Conservation (phyloP, 2,113 vertebrate genomes). For the Apteryx owenii region DNA sequence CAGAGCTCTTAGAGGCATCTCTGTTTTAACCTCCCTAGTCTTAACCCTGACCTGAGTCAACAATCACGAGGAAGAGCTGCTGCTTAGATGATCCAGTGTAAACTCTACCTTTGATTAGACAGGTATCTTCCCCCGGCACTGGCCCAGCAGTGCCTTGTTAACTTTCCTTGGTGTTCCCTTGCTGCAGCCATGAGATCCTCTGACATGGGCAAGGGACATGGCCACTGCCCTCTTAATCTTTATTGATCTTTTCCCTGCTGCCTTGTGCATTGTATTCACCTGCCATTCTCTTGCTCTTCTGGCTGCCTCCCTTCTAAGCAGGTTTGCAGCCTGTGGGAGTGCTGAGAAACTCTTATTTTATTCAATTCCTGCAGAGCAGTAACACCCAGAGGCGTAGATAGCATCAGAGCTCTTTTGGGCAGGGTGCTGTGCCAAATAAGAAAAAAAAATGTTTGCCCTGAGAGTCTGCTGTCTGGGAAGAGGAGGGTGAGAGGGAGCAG, state of each 20-base stretch:
- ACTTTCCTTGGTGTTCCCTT: slow-evolving; percentile 26
- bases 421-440: neutral
- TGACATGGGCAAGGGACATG: neutral
- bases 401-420: neutral
- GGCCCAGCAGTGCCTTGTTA: neutral
- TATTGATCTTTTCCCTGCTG: slow-evolving; percentile 52
- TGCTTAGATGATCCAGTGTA: slow-evolving; percentile 46
- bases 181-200: neutral
- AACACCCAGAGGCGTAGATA: neutral
- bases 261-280: slow-evolving; percentile 13
- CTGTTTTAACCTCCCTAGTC: slow-evolving; percentile 45
- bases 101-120: slow-evolving; percentile 56
- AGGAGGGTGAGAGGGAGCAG: neutral
- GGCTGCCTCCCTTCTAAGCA: neutral
- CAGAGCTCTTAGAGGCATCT: neutral
- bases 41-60: slow-evolving; percentile 59
- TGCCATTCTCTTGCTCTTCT: slow-evolving; percentile 15
- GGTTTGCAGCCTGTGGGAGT: slow-evolving; percentile 22
- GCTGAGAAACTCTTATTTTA: neutral
- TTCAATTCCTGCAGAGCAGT: neutral
- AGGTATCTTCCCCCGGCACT: slow-evolving; percentile 15
- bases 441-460: neutral
- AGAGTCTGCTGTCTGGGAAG: neutral
- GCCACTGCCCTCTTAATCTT: slow-evolving; percentile 59
- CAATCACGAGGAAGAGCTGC: slow-evolving; percentile 13